Evolutionary conservation across 2,888 invertebrate genomes (phyloP), one percentile per base, ranked within the genome.

Genomic region (Lithophane ornitopus): DNA sequence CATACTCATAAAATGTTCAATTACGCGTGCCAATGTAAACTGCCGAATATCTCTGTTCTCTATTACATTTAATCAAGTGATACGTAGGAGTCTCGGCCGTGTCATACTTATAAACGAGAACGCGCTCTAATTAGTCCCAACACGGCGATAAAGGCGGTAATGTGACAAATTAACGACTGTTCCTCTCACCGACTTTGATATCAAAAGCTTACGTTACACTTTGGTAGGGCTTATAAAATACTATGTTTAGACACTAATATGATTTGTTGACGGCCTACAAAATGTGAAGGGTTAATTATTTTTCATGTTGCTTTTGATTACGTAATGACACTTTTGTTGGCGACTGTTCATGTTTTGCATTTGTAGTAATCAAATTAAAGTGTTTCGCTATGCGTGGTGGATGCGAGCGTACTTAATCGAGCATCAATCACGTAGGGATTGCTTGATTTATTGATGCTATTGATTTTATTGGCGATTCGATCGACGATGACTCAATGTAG

Each of bases 71-170:
- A 85, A 87, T 88, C 58, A 84, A 78, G 65, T 76, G 76, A 73
- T 69, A 78, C 70, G 75, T 81, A 77, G 58, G 78, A 74, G 78
- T 56, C 74, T 80, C 75, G 6, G 49, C 74, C 80, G 74, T 85
- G 85, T 80, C 88, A 79, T 82, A 74, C 76, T 78, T 78, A 83
- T 78, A 75, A 89, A 85, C 77, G 84, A 66, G 84, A 88, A 86
- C 82, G 75, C 74, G 79, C 84, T 75, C 85, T 88, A 89, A 90
- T 90, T 90, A 91, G 85, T 86, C 86, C 77, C 84, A 85, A 84
- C 84, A 85, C 79, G 84, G 85, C 80, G 83, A 89, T 89, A 88
- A 91, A 89, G 87, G 81, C 80, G 80, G 87, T 88, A 88, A 90
- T 84, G 84, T 84, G 87, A 87, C 88, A 87, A 88, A 90, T 89